These are phyloP conservation scores for Charadrius vociferus DNA, from an alignment of 2,113 vertebrate species.

Conservation along the genomic window DNA sequence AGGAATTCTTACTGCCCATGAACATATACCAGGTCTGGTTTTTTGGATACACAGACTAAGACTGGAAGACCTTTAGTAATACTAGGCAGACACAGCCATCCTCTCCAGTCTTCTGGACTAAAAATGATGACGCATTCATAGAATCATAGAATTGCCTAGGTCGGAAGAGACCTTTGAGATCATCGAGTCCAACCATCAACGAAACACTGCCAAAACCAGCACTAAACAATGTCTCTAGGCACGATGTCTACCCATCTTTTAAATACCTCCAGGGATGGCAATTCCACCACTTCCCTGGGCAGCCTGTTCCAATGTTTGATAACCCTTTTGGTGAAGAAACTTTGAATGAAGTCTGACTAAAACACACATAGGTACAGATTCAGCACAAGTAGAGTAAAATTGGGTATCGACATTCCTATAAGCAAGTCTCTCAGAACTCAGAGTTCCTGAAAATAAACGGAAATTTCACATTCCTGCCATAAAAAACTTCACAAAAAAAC, in stretches of 20 bases:
- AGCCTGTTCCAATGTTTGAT: too few relatives aligned
- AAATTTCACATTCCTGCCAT: neutral
- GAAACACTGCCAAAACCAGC: too few relatives aligned
- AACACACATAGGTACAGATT: neutral
- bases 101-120: neutral
- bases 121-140: neutral
- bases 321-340: neutral
- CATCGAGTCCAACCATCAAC: too few relatives aligned
- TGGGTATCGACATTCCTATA: neutral
- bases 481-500: neutral
- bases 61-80: neutral
- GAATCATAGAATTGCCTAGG: too few relatives aligned
- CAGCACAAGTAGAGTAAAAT: neutral
- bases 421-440: neutral
- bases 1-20: neutral
- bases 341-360: neutral
- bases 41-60: neutral
- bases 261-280: too few relatives aligned
- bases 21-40: neutral
- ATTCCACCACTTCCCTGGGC: too few relatives aligned
- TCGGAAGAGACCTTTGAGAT: too few relatives aligned
- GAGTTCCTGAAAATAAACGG: neutral
- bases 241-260: too few relatives aligned
- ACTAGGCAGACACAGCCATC: neutral
- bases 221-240: too few relatives aligned